phyloP scores from a whole-genome alignment of 2,888 invertebrate genomes.

The Artemia sinica region DNA sequence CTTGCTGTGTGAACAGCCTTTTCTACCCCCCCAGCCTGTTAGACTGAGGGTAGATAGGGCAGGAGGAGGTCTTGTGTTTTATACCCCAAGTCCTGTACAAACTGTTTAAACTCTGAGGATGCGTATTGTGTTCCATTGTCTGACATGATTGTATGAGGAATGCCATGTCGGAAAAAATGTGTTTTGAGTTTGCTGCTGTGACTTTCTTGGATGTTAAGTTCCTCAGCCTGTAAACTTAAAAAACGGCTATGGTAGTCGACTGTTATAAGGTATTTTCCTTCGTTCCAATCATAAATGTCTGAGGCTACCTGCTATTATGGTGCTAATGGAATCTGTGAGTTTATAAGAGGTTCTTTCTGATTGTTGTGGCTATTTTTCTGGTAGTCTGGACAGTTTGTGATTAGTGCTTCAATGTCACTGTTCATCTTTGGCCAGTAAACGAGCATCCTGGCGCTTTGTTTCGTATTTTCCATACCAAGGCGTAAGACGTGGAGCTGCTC shows the following conservation, averaged over 20 bases:
- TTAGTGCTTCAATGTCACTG: too few relatives aligned
- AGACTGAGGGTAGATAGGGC: neutral
- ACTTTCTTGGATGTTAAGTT: neutral
- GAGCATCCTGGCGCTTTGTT: too few relatives aligned
- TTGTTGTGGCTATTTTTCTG: too few relatives aligned
- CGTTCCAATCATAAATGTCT: too few relatives aligned
- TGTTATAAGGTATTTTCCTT: too few relatives aligned
- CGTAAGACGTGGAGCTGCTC: too few relatives aligned
- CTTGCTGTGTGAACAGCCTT: constrained; percentile 3
- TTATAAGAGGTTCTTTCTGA: too few relatives aligned
- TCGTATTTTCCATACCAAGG: too few relatives aligned
- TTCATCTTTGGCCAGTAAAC: too few relatives aligned
- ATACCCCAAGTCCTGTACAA: neutral
- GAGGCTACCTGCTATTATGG: too few relatives aligned
- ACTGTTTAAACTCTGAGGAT: neutral
- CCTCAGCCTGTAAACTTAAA: neutral
- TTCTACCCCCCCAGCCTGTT: neutral
- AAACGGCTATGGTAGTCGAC: neutral
- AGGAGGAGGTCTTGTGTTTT: neutral
- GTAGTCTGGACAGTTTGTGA: too few relatives aligned
- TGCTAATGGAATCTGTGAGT: too few relatives aligned
- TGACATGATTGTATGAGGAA: neutral
- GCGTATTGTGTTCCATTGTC: neutral
- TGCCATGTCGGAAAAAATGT: neutral
- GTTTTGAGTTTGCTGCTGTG: neutral